Conservation (phyloP, 2,888 invertebrate genomes). For the Andricus curvator region DNA sequence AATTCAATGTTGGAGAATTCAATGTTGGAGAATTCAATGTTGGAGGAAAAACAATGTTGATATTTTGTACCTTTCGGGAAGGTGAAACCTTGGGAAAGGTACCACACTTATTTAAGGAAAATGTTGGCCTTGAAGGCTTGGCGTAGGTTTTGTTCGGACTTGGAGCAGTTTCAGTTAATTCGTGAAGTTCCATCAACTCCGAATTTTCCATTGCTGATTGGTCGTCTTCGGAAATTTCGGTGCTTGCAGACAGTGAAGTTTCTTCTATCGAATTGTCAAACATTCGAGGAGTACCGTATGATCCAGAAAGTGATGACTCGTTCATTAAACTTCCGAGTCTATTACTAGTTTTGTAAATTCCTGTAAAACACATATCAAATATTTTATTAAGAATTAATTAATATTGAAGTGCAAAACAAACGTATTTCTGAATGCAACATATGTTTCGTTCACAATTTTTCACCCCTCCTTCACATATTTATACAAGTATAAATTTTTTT, state of each 20-base stretch:
- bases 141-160: neutral
- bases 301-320: neutral
- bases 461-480: too few relatives aligned
- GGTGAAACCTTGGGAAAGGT: constrained; percentile 67
- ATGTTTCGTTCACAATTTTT: neutral
- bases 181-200: neutral
- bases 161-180: neutral
- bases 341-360: neutral
- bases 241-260: neutral
- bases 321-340: neutral
- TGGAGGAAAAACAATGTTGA: constrained; percentile 58
- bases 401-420: neutral
- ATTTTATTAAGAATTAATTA: neutral
- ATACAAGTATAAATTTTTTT: too few relatives aligned
- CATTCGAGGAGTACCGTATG: neutral
- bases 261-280: neutral
- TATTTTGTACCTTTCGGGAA: constrained; percentile 65
- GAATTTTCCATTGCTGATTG: neutral
- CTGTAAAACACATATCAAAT: neutral
- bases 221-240: neutral
- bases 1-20: neutral
- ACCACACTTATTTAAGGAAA: constrained; percentile 50
- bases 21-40: too few relatives aligned
- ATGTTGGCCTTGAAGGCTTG: constrained; percentile 17
- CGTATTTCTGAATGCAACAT: neutral